Evolutionary conservation across 2,888 invertebrate genomes (phyloP).

Genomic region (Mesodorylaimus sp.): DNA sequence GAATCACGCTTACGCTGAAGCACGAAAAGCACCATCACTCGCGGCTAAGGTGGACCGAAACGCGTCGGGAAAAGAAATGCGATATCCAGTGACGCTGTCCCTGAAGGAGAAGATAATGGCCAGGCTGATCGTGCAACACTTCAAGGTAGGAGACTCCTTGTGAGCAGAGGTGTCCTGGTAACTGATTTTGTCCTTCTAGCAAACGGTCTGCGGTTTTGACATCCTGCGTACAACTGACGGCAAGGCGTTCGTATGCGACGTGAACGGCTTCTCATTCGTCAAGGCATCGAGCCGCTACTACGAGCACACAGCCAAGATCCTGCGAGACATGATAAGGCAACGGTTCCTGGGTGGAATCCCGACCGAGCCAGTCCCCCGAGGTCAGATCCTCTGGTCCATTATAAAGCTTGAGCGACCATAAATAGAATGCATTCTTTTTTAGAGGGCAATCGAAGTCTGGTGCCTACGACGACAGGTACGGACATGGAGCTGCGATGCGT

Average conservation of each 20-base stretch:
- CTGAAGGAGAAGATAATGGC: slow-evolving; percentile 91
- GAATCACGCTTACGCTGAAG: slow-evolving; percentile 95
- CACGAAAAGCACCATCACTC: slow-evolving; percentile 83
- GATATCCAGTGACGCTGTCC: slow-evolving; percentile 87
- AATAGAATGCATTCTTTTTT: no score
- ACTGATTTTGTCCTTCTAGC: slow-evolving; percentile 33
- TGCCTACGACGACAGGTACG: no score
- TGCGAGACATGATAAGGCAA: neutral
- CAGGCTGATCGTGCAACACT: slow-evolving; percentile 60
- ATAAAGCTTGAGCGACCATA: no score
- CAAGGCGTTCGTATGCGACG: slow-evolving; percentile 92
- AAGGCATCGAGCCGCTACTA: slow-evolving; percentile 97
- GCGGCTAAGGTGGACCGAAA: slow-evolving; percentile 95
- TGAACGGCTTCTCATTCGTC: slow-evolving; percentile 95
- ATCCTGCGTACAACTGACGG: slow-evolving; percentile 69
- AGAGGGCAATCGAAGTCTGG: no score
- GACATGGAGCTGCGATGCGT: slow-evolving; percentile 64
- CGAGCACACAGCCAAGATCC: slow-evolving; percentile 73
- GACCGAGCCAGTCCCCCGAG: no score
- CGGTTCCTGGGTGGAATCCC: no score
- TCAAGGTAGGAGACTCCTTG: slow-evolving; percentile 25
- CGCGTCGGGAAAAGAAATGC: slow-evolving; percentile 76
- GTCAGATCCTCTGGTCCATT: no score
- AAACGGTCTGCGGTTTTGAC: slow-evolving; percentile 96
- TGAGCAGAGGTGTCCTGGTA: neutral